These are phyloP conservation scores for Ifrita kowaldi DNA, from an alignment of 2,113 vertebrate genomes.

Conservation along the genomic window DNA sequence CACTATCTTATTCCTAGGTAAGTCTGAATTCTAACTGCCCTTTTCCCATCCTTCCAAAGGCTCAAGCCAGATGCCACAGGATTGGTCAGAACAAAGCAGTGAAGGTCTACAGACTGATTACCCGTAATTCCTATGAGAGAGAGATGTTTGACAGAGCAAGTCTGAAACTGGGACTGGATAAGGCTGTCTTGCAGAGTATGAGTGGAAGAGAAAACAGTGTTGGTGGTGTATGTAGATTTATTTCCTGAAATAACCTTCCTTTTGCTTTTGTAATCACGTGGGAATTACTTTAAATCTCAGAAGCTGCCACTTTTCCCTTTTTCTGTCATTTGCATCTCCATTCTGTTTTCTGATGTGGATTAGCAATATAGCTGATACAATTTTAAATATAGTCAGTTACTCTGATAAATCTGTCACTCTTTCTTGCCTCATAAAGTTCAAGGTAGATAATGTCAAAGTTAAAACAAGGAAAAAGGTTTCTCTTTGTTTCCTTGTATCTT, in stretches of 20 bases:
- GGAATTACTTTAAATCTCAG: background rate
- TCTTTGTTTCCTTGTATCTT: background rate
- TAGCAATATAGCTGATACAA: background rate
- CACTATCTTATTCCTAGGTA: background rate
- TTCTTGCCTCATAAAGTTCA: background rate
- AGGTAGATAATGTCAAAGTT: background rate
- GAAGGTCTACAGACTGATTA: slow-evolving; percentile 96
- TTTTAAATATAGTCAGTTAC: background rate
- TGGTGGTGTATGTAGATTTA: slow-evolving; percentile 83
- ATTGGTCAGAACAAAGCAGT: slow-evolving; percentile 98
- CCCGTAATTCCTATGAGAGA: slow-evolving; percentile 94
- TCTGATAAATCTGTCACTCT: background rate
- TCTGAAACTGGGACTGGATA: slow-evolving; percentile 94
- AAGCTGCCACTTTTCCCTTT: background rate
- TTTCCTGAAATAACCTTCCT: background rate
- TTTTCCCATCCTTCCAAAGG: slow-evolving; percentile 73
- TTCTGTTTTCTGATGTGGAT: background rate
- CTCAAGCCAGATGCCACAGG: slow-evolving; percentile 95
- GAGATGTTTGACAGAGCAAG: slow-evolving; percentile 99
- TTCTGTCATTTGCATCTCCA: background rate
- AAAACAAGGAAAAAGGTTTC: background rate
- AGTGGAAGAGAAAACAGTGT: slow-evolving; percentile 93
- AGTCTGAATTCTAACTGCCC: background rate
- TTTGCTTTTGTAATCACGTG: background rate
- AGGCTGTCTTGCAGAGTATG: slow-evolving; percentile 98